phyloP scores from a whole-genome alignment of 2,113 vertebrate species.

The Aythya baeri region DNA sequence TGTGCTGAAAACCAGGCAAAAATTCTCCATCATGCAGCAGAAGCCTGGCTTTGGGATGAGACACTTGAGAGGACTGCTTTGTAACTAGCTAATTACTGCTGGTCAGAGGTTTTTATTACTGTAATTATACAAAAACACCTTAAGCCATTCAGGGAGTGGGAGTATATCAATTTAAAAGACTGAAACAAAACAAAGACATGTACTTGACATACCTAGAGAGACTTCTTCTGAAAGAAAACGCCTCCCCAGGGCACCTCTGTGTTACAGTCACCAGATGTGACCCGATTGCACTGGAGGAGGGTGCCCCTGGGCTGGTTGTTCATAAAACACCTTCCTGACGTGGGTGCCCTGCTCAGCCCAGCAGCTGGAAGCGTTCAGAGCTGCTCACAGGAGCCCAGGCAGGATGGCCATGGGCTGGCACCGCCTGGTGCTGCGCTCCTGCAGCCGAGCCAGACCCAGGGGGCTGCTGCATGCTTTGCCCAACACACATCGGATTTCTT shows the following conservation, averaged over 20 bases:
- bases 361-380: not conserved
- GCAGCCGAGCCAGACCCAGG: not conserved
- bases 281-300: fast-evolving
- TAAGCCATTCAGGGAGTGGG: not conserved
- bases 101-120: not conserved
- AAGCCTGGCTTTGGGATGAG: not conserved
- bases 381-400: fast-evolving
- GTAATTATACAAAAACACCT: not conserved
- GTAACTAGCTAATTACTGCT: not conserved
- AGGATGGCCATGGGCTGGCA: no score
- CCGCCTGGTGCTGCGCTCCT: not conserved
- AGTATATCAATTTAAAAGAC: not conserved
- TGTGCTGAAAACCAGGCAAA: not conserved
- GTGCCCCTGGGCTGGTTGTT: not conserved
- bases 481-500: not conserved
- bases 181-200: not conserved
- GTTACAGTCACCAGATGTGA: not conserved
- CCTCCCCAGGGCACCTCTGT: not conserved
- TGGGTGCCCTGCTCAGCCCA: not conserved
- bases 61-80: not conserved
- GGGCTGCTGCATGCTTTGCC: not conserved
- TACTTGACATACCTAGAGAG: not conserved
- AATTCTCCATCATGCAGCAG: not conserved
- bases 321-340: not conserved
- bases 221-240: not conserved